phyloP scores from a whole-genome alignment of 2,113 vertebrate genomes.

The Tretioscincus oriximinensis region DNA sequence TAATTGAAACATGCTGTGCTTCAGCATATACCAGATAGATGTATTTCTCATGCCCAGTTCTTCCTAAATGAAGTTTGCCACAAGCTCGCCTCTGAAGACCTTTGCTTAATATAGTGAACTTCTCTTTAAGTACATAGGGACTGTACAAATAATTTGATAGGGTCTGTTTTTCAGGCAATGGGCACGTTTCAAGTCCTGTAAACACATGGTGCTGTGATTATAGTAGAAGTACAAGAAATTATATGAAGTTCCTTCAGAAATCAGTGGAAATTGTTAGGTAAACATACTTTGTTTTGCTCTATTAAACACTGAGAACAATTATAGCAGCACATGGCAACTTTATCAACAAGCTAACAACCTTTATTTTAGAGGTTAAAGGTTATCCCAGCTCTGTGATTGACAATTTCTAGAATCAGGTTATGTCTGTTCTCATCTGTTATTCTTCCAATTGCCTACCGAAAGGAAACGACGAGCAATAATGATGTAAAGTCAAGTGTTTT shows the following conservation, averaged over 20 bases:
- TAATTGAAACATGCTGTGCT: slow-evolving; percentile 15
- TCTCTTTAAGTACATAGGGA: slow-evolving; percentile 6
- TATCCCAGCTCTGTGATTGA: too few relatives aligned
- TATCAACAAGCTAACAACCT: not conserved
- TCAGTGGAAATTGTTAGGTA: not conserved
- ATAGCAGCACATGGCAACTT: not conserved
- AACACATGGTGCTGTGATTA: not conserved
- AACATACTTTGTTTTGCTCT: not conserved
- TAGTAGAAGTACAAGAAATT: not conserved
- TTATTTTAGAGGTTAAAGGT: too few relatives aligned
- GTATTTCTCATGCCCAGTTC: not conserved
- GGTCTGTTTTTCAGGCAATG: not conserved
- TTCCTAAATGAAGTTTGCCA: slow-evolving; percentile 5
- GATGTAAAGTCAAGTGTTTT: too few relatives aligned
- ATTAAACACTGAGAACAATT: not conserved
- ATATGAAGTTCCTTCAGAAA: not conserved
- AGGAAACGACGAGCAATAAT: not conserved
- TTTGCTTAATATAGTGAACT: slow-evolving; percentile 8
- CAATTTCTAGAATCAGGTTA: not conserved
- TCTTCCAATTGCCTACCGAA: not conserved
- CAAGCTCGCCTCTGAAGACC: not conserved
- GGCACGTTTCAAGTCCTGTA: not conserved
- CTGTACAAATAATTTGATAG: not conserved
- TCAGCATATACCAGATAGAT: not conserved
- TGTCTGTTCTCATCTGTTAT: not conserved